Conservation (phyloP, 2,113 vertebrate genomes). For the Ammodytes marinus region DNA sequence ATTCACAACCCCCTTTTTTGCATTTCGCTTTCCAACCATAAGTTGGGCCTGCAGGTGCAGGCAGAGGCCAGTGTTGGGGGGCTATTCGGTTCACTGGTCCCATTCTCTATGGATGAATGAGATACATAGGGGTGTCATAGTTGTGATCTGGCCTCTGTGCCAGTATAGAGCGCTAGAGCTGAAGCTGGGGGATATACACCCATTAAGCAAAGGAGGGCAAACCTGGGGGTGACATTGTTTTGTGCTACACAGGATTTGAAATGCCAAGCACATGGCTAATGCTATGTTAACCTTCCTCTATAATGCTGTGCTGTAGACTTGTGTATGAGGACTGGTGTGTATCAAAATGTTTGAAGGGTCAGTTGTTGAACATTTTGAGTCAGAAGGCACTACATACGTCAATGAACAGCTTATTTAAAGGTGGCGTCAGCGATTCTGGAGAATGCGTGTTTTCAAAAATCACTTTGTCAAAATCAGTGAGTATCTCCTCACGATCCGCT, state of each 20-base stretch:
- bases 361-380: constrained; percentile 18
- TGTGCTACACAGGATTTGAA: constrained; percentile 24
- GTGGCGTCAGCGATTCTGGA: too few relatives aligned
- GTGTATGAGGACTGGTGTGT: constrained; percentile 8
- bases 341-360: constrained; percentile 12
- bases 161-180: constrained; percentile 16
- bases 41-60: constrained; percentile 79
- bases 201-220: constrained; percentile 12
- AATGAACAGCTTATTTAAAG: constrained; percentile 10
- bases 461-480: too few relatives aligned
- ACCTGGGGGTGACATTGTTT: constrained; percentile 14
- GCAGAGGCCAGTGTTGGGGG: constrained; percentile 72
- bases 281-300: constrained; percentile 6
- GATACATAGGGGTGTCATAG: constrained; percentile 79
- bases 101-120: constrained; percentile 81
- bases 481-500: too few relatives aligned
- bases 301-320: not conserved
- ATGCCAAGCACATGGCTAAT: constrained; percentile 15
- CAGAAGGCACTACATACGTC: not conserved
- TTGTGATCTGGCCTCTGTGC: constrained; percentile 53
- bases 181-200: constrained; percentile 25
- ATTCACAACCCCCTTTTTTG: constrained; percentile 41
- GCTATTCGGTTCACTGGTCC: constrained; percentile 79
- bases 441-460: too few relatives aligned
- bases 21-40: constrained; percentile 45